These are phyloP conservation scores for Lepidocolaptes lacrymiger DNA, from an alignment of 2,797 vertebrate genomes.

Conservation along the genomic window DNA sequence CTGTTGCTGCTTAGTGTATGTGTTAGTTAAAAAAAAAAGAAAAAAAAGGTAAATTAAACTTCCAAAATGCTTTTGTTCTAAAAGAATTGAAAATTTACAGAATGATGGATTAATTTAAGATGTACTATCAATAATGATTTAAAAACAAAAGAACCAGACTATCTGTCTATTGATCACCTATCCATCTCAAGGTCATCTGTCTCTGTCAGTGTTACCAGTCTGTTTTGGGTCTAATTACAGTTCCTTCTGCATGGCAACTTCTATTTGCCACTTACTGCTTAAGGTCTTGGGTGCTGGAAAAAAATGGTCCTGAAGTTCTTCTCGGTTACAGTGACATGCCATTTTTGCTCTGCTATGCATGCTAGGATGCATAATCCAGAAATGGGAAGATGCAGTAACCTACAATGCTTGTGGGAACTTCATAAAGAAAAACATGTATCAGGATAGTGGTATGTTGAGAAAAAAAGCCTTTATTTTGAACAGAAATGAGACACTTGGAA, in stretches of 20 bases:
- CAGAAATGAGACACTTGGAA: neutral
- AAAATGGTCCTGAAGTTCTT: neutral
- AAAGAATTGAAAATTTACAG: constrained; percentile 49
- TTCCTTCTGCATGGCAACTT: neutral
- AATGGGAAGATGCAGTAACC: neutral
- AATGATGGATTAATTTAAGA: constrained; percentile 63
- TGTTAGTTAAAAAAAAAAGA: constrained; percentile 24
- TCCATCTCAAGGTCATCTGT: constrained; percentile 24
- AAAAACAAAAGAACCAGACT: constrained; percentile 47
- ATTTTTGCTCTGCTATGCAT: neutral
- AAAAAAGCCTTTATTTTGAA: neutral
- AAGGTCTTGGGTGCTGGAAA: neutral
- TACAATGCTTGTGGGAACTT: neutral
- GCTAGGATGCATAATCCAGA: neutral
- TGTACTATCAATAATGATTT: constrained; percentile 52
- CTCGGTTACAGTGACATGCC: neutral
- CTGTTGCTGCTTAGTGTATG: neutral
- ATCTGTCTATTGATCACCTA: constrained; percentile 32
- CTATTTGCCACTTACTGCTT: neutral
- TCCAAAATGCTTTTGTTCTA: constrained; percentile 19
- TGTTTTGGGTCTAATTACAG: constrained; percentile 36
- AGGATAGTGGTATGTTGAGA: neutral
- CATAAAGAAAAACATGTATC: neutral
- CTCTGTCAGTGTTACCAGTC: neutral
- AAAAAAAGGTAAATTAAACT: constrained; percentile 2